These are phyloP conservation scores for Neopipo cinnamomea DNA, from an alignment of 2,113 vertebrate genomes.

Conservation along the genomic window DNA sequence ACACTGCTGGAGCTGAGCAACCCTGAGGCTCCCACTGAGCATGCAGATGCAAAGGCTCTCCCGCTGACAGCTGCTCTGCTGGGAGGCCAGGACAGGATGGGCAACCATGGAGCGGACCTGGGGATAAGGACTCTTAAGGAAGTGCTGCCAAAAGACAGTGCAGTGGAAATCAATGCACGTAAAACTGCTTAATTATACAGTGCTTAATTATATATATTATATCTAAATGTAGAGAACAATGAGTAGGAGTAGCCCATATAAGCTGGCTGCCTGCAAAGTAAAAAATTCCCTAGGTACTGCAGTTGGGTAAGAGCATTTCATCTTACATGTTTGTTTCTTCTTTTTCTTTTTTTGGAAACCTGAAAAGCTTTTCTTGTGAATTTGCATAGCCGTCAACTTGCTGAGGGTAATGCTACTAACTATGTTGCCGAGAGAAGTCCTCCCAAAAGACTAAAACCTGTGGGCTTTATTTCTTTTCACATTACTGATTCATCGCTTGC, in stretches of 20 bases:
- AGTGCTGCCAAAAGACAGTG: not conserved
- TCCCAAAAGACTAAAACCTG: slow-evolving; percentile 30
- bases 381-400: not conserved
- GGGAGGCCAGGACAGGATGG: not conserved
- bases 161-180: not conserved
- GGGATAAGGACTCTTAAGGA: not conserved
- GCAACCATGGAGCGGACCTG: not conserved
- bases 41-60: rapidly evolving
- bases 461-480: slow-evolving; percentile 11
- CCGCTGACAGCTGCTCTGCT: not conserved
- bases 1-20: rapidly evolving
- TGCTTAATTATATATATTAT: slow-evolving; percentile 22
- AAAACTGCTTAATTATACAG: slow-evolving; percentile 13
- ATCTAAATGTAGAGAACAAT: slow-evolving; percentile 25
- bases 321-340: slow-evolving; percentile 22
- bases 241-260: slow-evolving; percentile 56
- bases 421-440: not conserved
- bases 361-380: not conserved
- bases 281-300: slow-evolving; percentile 19
- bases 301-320: slow-evolving; percentile 47
- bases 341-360: not conserved
- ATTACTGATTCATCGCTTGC: slow-evolving; percentile 17
- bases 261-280: slow-evolving; percentile 49
- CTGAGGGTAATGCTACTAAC: not conserved
- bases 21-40: not conserved